Conservation (phyloP, 2,113 vertebrate genomes). For the Lamprotornis superbus region DNA sequence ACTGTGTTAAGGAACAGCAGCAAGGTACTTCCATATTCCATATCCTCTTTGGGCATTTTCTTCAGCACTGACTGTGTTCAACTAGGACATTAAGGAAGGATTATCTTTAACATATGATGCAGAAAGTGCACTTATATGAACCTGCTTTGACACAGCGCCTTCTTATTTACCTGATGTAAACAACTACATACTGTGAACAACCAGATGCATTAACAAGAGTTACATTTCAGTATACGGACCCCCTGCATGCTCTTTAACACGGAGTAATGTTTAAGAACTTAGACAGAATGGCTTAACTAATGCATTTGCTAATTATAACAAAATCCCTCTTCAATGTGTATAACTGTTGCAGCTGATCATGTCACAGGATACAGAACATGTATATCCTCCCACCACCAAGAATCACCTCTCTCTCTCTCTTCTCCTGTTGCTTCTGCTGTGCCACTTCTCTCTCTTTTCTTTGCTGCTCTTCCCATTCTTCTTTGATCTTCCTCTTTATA, state of each 20-base stretch:
- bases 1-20: slow-evolving; percentile 80
- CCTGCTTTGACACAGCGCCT: background rate
- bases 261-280: background rate
- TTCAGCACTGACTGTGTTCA: background rate
- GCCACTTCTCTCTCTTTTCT: slow-evolving; percentile 83
- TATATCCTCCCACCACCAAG: slow-evolving; percentile 82
- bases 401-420: slow-evolving; percentile 96
- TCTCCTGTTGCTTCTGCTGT: slow-evolving; percentile 87
- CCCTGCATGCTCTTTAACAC: background rate
- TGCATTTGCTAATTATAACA: background rate
- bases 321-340: background rate
- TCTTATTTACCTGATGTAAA: background rate
- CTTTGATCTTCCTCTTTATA: slow-evolving; percentile 87
- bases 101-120: background rate
- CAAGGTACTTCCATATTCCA: slow-evolving; percentile 44
- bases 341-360: background rate
- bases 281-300: background rate
- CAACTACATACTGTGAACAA: background rate
- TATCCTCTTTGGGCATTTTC: background rate
- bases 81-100: background rate
- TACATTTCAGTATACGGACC: background rate
- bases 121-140: background rate
- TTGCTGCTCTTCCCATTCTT: slow-evolving; percentile 95
- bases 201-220: background rate
- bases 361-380: slow-evolving; percentile 82